A percentile compares a stretch with the other conserved stretches of the same genome.
Conservation (phyloP, 2,888 invertebrate species). For the Podabrus alpinus region DNA sequence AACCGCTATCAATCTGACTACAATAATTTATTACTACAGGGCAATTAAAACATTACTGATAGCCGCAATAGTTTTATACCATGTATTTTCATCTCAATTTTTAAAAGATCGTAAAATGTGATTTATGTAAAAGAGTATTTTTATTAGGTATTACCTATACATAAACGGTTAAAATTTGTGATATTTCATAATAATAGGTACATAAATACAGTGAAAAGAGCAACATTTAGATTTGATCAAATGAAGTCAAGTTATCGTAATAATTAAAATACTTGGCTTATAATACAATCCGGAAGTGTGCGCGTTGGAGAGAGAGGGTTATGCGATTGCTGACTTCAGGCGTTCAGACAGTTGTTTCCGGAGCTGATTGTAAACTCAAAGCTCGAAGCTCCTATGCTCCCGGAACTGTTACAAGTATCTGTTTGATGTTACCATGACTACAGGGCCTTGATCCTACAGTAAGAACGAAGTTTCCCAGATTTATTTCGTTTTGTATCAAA, state of each 20-base stretch:
- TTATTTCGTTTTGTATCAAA: constrained; percentile 9
- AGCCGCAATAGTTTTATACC: constrained; percentile 27
- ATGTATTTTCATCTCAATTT: constrained; percentile 6
- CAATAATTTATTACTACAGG: constrained; percentile 35
- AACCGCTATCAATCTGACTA: constrained; percentile 29
- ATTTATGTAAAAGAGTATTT: background rate
- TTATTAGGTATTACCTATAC: background rate
- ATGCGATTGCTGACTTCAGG: constrained; percentile 49
- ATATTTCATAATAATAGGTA: background rate
- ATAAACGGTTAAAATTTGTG: background rate
- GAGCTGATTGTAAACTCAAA: constrained; percentile 50
- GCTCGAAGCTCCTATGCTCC: constrained; percentile 31
- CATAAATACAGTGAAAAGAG: background rate
- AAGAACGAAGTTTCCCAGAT: constrained; percentile 10
- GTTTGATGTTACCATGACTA: constrained; percentile 42
- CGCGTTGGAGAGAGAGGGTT: constrained; percentile 41
- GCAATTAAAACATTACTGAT: constrained; percentile 40
- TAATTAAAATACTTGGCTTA: constrained; percentile 23
- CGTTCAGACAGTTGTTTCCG: constrained; percentile 50
- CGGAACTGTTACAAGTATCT: constrained; percentile 41
- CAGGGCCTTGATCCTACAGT: constrained; percentile 23
- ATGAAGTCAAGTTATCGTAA: background rate
- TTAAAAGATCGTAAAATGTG: background rate
- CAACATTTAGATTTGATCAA: background rate
- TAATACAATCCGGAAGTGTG: constrained; percentile 29